Conservation (phyloP, 1,140 invertebrate species). For the Pteromalus puparum region DNA sequence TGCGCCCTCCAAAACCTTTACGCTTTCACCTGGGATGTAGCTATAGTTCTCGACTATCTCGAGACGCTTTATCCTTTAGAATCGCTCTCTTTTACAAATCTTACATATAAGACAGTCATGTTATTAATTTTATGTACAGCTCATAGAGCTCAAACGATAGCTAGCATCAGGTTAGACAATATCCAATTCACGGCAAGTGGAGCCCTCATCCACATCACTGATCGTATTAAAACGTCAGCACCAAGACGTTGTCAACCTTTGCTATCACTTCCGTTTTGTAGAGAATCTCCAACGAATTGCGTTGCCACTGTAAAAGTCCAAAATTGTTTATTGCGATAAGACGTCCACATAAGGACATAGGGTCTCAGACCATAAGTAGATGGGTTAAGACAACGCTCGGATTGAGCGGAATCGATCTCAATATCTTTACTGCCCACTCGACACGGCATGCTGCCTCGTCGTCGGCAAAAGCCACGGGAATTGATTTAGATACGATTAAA, state of each 20-base stretch:
- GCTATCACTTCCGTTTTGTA: too few relatives aligned
- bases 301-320: too few relatives aligned
- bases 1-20: slow-evolving; percentile 58
- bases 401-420: slow-evolving; percentile 53
- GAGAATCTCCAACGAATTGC: too few relatives aligned
- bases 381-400: slow-evolving; percentile 53
- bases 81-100: slow-evolving; percentile 6
- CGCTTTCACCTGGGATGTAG: slow-evolving; percentile 57
- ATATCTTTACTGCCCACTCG: slow-evolving; percentile 55
- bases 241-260: too few relatives aligned
- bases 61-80: slow-evolving; percentile 41
- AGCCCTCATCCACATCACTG: too few relatives aligned
- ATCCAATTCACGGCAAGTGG: too few relatives aligned
- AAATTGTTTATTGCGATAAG: slow-evolving; percentile 40
- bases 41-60: slow-evolving; percentile 43
- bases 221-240: too few relatives aligned
- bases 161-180: too few relatives aligned
- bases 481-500: slow-evolving; percentile 53
- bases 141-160: too few relatives aligned
- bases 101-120: slow-evolving; percentile 40
- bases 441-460: slow-evolving; percentile 58
- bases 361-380: slow-evolving; percentile 41
- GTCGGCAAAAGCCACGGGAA: slow-evolving; percentile 48
- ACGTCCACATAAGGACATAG: slow-evolving; percentile 8
- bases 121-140: slow-evolving; percentile 28